phyloP scores from a whole-genome alignment of 1,140 invertebrate species.

The Drosophila obscura region DNA sequence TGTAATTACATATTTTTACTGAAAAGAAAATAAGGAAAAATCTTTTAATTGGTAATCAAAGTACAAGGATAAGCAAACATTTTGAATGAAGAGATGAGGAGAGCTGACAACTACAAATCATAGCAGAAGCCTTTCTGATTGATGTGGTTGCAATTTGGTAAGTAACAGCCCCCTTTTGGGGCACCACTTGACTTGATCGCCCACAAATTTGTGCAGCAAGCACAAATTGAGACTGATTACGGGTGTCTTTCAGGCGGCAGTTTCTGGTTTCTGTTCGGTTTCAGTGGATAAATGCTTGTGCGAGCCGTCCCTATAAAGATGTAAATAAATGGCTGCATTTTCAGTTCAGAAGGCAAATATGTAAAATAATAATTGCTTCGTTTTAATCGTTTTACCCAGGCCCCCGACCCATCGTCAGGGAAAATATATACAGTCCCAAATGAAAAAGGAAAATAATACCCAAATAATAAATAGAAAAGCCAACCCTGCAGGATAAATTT shows the following conservation, averaged over 20 bases:
- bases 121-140: constrained; percentile 44
- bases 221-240: constrained; percentile 52
- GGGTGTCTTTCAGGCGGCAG: neutral
- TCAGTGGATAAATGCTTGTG: neutral
- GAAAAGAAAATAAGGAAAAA: too few relatives aligned
- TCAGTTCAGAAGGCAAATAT: constrained; percentile 16
- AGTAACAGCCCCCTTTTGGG: constrained; percentile 24
- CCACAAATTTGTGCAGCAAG: constrained; percentile 28
- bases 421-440: neutral
- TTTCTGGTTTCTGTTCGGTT: constrained; percentile 9
- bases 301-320: constrained; percentile 14
- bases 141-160: constrained; percentile 48
- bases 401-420: too few relatives aligned
- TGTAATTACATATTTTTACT: too few relatives aligned
- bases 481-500: constrained; percentile 15
- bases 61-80: constrained; percentile 1
- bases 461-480: constrained; percentile 25
- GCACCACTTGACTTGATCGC: constrained; percentile 29
- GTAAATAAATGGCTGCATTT: constrained; percentile 15
- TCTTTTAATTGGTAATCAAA: too few relatives aligned
- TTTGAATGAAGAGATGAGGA: too few relatives aligned
- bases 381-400: neutral
- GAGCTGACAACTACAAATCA: constrained; percentile 34
- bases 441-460: constrained; percentile 1
- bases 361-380: constrained; percentile 17